A percentile compares a stretch with the other conserved stretches of the same genome.
These are phyloP conservation scores for Corythoichthys haematopterus DNA, from an alignment of 2,113 vertebrate genomes.

Conservation along the genomic window DNA sequence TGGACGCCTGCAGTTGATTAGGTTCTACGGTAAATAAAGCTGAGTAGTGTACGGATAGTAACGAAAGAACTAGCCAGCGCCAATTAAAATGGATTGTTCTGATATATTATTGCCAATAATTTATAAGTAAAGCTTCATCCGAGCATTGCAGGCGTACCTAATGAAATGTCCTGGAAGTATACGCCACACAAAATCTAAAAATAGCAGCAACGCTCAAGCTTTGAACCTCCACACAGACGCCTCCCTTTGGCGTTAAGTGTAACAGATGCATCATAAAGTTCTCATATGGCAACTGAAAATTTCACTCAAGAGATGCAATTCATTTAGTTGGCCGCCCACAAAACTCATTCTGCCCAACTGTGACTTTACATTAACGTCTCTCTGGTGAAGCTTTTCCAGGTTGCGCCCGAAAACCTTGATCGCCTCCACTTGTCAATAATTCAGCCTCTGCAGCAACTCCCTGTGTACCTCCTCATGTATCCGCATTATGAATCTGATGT, in stretches of 20 bases:
- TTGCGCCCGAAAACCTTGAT: slow-evolving; percentile 32
- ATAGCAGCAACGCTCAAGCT: neutral
- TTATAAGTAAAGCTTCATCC: neutral
- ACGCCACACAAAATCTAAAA: neutral
- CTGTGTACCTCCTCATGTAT: slow-evolving; percentile 12
- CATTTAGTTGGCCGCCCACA: neutral
- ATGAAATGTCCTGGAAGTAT: neutral
- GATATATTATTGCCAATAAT: neutral
- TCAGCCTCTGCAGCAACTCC: slow-evolving; percentile 28
- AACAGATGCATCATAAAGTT: neutral
- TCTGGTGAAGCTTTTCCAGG: slow-evolving; percentile 18
- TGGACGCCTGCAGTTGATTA: neutral
- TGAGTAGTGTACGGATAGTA: neutral
- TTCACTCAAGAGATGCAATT: slow-evolving; percentile 31
- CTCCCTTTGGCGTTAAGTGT: neutral
- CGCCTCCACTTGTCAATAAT: slow-evolving; percentile 46
- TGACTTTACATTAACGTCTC: slow-evolving; percentile 26
- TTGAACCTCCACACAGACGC: slow-evolving; percentile 2
- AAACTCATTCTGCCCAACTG: slow-evolving; percentile 23
- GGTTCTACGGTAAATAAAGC: neutral
- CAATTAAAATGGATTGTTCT: too few species aligned
- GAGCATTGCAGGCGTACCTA: neutral
- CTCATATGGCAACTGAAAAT: slow-evolving; percentile 23
- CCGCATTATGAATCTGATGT: slow-evolving; percentile 24
- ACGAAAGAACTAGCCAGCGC: too few species aligned